Percentiles rank a stretch among this genome's conserved stretches.
Evolutionary conservation across 1,140 invertebrate species (phyloP).

Genomic region (Tenebrio molitor): DNA sequence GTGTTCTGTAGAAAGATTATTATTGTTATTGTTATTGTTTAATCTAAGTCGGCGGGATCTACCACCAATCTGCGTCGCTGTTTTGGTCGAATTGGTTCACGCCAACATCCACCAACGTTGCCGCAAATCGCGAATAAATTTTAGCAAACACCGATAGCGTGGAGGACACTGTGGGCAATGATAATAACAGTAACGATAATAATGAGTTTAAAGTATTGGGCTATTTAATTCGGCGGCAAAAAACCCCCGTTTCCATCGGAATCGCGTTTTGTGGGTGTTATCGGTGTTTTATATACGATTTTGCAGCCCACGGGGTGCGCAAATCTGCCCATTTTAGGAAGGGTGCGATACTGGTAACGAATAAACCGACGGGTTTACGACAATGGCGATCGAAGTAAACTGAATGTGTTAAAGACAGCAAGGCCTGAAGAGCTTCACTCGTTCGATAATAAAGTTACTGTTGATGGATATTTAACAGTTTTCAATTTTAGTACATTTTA

Average conservation of each 20-base stretch:
- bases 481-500: too few species aligned
- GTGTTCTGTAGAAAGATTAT: too few species aligned
- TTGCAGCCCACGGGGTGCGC: conserved; percentile 8
- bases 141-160: too few species aligned
- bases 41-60: too few species aligned
- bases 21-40: too few species aligned
- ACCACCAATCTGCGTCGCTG: background rate
- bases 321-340: conserved; percentile 9
- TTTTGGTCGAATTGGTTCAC: background rate
- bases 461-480: too few species aligned
- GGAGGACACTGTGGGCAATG: background rate
- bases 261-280: conserved; percentile 9
- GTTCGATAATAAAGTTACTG: too few species aligned
- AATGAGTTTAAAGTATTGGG: conserved; percentile 17
- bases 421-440: too few species aligned
- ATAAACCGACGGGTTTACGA: conserved; percentile 21
- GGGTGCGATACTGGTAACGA: conserved; percentile 23
- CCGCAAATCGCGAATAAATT: background rate
- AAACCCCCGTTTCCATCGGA: background rate
- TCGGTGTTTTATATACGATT: background rate
- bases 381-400: too few species aligned
- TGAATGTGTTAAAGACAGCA: too few species aligned
- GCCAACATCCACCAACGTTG: background rate
- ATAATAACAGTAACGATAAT: conserved; percentile 35
- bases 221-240: conserved; percentile 30